These are phyloP conservation scores for Notechis scutatus DNA, from an alignment of 2,113 vertebrate genomes.

Conservation along the genomic window DNA sequence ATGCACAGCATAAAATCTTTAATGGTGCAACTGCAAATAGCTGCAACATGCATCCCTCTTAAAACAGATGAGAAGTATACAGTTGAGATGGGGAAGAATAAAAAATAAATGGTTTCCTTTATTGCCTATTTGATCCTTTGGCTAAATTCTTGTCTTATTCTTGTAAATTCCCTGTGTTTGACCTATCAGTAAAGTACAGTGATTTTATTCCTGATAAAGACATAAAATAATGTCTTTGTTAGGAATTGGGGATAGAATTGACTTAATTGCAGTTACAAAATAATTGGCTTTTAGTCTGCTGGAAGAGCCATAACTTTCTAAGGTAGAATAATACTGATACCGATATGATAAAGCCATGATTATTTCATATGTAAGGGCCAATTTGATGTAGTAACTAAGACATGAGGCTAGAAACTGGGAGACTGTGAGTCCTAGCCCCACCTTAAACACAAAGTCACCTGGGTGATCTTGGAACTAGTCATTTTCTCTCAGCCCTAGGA, in stretches of 20 bases:
- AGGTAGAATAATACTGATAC: background rate
- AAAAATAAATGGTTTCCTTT: background rate
- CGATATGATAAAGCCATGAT: background rate
- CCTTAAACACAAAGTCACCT: background rate
- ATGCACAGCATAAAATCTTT: conserved; percentile 77
- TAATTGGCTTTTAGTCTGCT: background rate
- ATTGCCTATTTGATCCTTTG: background rate
- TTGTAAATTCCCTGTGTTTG: background rate
- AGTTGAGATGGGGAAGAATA: background rate
- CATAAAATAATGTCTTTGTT: background rate
- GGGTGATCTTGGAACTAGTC: background rate
- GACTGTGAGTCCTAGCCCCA: background rate
- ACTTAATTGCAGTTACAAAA: background rate
- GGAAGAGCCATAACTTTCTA: background rate
- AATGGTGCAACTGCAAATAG: conserved; percentile 71
- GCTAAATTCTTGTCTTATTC: background rate
- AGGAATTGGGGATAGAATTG: background rate
- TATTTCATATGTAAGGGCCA: background rate
- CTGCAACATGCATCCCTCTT: conserved; percentile 65
- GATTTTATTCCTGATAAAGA: background rate
- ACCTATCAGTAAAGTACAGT: background rate
- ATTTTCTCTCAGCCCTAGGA: background rate
- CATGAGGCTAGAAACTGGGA: background rate
- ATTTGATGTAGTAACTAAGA: background rate
- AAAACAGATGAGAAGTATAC: conserved; percentile 64